Percentiles rank a stretch among this genome's conserved stretches.
Conservation (phyloP, 2,888 invertebrate species). For the Sipunculus nudus region DNA sequence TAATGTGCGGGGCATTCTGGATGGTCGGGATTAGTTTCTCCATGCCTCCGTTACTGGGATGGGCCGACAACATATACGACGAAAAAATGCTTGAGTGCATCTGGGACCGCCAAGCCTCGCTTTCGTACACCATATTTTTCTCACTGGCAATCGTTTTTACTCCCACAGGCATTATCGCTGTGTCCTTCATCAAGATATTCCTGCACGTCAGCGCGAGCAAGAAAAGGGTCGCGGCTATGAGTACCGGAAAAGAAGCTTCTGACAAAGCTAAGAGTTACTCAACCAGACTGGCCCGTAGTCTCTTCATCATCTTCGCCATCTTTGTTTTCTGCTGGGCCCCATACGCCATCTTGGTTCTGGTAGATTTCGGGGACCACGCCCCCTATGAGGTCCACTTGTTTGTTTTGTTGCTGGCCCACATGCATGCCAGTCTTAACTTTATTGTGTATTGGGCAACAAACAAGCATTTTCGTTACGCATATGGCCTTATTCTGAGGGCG, state of each 20-base stretch:
- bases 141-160: slow-evolving; percentile 8
- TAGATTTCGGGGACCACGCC: slow-evolving; percentile 1
- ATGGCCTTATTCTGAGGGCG: too few relatives aligned
- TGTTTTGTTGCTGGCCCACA: slow-evolving; percentile 43
- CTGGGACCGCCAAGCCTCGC: slow-evolving; percentile 13
- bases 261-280: not conserved
- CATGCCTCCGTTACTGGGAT: slow-evolving; percentile 10
- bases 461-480: too few relatives aligned
- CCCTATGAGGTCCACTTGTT: slow-evolving; percentile 6
- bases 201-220: not conserved
- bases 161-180: slow-evolving; percentile 9
- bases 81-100: slow-evolving; percentile 22
- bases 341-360: slow-evolving; percentile 3
- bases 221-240: not conserved
- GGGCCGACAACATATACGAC: slow-evolving; percentile 25
- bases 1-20: slow-evolving; percentile 22
- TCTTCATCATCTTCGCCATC: slow-evolving; percentile 15
- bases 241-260: not conserved
- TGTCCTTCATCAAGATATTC: slow-evolving; percentile 16
- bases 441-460: slow-evolving; percentile 46
- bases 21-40: slow-evolving; percentile 4
- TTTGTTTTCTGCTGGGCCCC: slow-evolving; percentile 7
- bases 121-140: slow-evolving; percentile 30
- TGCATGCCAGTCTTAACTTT: slow-evolving; percentile 47
- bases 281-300: slow-evolving; percentile 2